phyloP scores from a whole-genome alignment of 2,797 vertebrate genomes.

The Oceanodroma leucorhoa region DNA sequence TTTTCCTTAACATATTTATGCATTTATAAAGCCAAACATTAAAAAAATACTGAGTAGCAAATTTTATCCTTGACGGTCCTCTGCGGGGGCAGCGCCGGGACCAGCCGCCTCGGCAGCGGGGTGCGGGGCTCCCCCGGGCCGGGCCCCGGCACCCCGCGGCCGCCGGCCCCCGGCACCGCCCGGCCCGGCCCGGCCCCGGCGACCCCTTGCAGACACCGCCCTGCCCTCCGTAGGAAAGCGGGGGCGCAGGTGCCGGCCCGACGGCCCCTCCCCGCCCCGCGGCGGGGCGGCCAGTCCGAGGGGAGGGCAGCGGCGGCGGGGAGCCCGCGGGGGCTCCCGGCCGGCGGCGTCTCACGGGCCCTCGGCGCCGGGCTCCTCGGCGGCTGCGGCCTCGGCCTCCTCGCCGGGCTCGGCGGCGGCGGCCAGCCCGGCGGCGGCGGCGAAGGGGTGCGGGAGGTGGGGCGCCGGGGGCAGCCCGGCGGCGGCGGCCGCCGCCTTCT shows the following conservation, averaged over 20 bases:
- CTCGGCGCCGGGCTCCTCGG: slow-evolving; percentile 53
- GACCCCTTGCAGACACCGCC: background rate
- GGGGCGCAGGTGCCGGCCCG: background rate
- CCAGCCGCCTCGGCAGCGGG: background rate
- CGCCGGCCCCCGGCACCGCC: background rate
- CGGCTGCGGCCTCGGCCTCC: slow-evolving; percentile 41
- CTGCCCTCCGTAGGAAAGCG: background rate
- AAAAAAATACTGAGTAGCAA: slow-evolving; percentile 68
- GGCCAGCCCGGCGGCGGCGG: background rate
- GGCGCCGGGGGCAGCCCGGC: slow-evolving; percentile 64
- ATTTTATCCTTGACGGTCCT: slow-evolving; percentile 17
- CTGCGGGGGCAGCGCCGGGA: background rate
- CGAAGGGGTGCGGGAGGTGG: slow-evolving; percentile 48
- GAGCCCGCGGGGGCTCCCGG: background rate
- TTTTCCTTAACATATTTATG: background rate
- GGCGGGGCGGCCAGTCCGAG: background rate
- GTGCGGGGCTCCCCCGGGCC: background rate
- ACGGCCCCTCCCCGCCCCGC: background rate
- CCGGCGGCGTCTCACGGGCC: background rate
- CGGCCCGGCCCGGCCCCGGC: background rate
- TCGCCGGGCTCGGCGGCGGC: background rate
- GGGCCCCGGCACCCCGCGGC: background rate
- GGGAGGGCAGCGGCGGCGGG: background rate
- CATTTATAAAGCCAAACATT: slow-evolving; percentile 63
- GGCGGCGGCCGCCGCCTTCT: slow-evolving; percentile 69